Evolutionary conservation across 2,113 vertebrate species (phyloP).

Genomic region (Leiothrix lutea): DNA sequence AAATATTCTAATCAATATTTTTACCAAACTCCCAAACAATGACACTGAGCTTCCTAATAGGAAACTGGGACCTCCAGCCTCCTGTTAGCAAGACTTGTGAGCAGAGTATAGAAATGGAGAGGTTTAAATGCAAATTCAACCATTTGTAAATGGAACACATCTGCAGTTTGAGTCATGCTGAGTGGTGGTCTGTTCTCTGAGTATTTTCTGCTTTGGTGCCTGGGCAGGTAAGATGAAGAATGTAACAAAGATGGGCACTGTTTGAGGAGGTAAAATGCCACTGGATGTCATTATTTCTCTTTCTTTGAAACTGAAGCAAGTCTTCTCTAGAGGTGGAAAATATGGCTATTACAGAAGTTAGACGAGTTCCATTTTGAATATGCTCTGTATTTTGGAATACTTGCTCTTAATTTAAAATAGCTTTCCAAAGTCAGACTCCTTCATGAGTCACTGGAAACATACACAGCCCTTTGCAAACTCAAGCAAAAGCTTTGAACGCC

Average conservation of each 20-base stretch:
- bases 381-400: background rate
- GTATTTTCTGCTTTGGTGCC: background rate
- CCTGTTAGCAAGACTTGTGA: background rate
- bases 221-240: background rate
- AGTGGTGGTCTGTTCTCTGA: background rate
- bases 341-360: background rate
- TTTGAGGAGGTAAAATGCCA: background rate
- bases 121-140: background rate
- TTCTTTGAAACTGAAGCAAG: background rate
- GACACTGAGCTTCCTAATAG: background rate
- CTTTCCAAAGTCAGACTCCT: slow-evolving; percentile 13
- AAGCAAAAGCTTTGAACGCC: background rate
- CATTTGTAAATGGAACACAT: background rate
- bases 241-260: background rate
- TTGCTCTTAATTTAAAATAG: slow-evolving; percentile 32
- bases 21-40: background rate
- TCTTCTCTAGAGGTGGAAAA: slow-evolving; percentile 5
- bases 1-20: background rate
- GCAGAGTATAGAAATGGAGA: background rate
- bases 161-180: background rate
- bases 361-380: background rate
- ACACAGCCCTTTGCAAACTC: background rate
- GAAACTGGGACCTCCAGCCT: background rate
- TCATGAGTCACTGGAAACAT: slow-evolving; percentile 49
- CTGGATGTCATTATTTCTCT: slow-evolving; percentile 42